These are phyloP conservation scores for Amaurobius ferox DNA, from an alignment of 2,888 invertebrate genomes.

Conservation along the genomic window DNA sequence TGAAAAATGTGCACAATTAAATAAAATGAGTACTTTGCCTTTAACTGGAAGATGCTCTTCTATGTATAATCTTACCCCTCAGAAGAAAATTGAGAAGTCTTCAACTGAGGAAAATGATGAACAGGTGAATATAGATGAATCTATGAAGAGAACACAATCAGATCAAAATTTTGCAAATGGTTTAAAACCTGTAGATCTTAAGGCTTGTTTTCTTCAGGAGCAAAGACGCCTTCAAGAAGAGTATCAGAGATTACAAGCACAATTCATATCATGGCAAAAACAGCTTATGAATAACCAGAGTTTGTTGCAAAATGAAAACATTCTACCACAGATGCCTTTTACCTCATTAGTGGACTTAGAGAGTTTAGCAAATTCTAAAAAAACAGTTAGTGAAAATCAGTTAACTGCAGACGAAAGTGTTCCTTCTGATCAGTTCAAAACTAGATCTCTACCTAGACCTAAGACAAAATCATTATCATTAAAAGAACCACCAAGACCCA, in stretches of 20 bases:
- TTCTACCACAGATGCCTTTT: conserved; percentile 69
- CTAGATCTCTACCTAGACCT: conserved; percentile 65
- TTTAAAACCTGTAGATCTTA: conserved; percentile 33
- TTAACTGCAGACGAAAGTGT: conserved; percentile 19
- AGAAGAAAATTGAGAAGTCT: conserved; percentile 28
- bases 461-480: conserved; percentile 54
- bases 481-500: conserved; percentile 39
- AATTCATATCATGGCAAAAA: conserved; percentile 69
- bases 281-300: conserved; percentile 64
- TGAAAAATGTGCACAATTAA: conserved; percentile 52
- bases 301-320: conserved; percentile 65
- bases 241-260: conserved; percentile 53
- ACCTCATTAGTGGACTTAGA: conserved; percentile 48
- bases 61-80: conserved; percentile 55
- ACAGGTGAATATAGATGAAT: conserved; percentile 16
- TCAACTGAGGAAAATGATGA: conserved; percentile 4
- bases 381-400: conserved; percentile 23
- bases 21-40: conserved; percentile 52
- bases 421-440: conserved; percentile 44
- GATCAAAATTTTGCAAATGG: conserved; percentile 63
- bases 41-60: conserved; percentile 62
- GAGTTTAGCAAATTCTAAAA: conserved; percentile 41
- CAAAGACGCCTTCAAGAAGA: conserved; percentile 65
- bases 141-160: conserved; percentile 59
- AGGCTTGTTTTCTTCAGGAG: conserved; percentile 53